These are phyloP conservation scores for Helicorthomorpha holstii DNA, from an alignment of 1,140 invertebrate species.

Conservation along the genomic window DNA sequence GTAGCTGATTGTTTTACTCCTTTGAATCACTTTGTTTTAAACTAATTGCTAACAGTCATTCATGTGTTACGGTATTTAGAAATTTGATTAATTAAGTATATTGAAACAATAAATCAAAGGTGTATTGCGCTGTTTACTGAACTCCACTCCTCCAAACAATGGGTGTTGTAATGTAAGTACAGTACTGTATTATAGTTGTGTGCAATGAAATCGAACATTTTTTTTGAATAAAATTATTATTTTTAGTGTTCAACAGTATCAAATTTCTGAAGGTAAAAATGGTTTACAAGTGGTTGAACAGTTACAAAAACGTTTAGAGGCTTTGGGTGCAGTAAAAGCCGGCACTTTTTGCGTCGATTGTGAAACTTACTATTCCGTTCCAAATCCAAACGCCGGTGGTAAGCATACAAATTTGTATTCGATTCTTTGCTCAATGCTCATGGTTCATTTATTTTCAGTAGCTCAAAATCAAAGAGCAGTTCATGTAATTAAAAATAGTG, in stretches of 20 bases:
- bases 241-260: constrained; percentile 51
- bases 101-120: too few relatives aligned
- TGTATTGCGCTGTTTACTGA: too few relatives aligned
- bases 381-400: too few relatives aligned
- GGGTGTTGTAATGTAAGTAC: constrained; percentile 1
- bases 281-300: constrained; percentile 69
- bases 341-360: constrained; percentile 88
- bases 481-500: constrained; percentile 84
- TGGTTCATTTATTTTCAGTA: background rate
- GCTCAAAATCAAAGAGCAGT: constrained; percentile 49
- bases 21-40: too few relatives aligned
- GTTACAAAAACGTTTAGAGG: constrained; percentile 62
- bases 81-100: too few relatives aligned
- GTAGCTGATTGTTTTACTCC: too few relatives aligned
- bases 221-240: background rate
- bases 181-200: background rate
- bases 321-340: constrained; percentile 64
- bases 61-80: too few relatives aligned
- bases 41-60: too few relatives aligned
- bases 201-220: background rate
- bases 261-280: constrained; percentile 65
- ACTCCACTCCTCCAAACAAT: background rate
- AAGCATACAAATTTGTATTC: too few relatives aligned
- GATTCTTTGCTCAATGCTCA: too few relatives aligned
- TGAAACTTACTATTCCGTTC: constrained; percentile 72